Percentiles rank a stretch among this genome's conserved stretches.
phyloP scores from a whole-genome alignment of 2,113 vertebrate species.

The Laterallus jamaicensis region DNA sequence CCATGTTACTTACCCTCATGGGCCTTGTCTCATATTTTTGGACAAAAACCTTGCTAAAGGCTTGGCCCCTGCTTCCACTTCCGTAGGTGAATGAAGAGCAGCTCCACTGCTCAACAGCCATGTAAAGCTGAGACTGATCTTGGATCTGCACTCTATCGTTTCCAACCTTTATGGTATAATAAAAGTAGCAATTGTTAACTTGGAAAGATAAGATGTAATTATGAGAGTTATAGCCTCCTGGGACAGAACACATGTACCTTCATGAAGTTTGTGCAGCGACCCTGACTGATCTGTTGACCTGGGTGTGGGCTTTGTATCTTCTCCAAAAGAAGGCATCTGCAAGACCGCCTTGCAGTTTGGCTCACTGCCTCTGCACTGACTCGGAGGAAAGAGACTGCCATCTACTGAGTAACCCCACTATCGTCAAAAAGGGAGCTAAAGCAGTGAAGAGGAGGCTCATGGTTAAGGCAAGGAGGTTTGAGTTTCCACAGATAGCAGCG shows the following conservation, averaged over 20 bases:
- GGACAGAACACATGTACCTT: background rate
- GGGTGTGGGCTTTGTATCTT: background rate
- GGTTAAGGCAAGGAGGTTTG: background rate
- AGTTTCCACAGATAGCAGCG: background rate
- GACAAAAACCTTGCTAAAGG: background rate
- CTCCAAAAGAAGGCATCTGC: background rate
- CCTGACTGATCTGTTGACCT: background rate
- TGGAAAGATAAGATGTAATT: background rate
- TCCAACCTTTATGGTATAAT: background rate
- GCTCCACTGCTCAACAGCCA: background rate
- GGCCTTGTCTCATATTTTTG: background rate
- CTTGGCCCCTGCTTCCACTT: background rate
- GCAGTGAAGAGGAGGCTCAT: background rate
- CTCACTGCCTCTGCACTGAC: background rate
- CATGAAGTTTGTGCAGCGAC: rapidly evolving
- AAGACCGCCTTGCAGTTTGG: rapidly evolving
- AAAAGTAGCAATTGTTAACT: background rate
- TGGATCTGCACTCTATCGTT: background rate
- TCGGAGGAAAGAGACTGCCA: conserved; percentile 38
- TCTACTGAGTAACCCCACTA: conserved; percentile 34
- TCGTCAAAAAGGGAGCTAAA: background rate
- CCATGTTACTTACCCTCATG: background rate
- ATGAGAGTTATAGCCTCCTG: background rate
- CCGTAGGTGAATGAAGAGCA: background rate
- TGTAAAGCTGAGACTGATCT: background rate